Conservation (phyloP, 2,113 vertebrate genomes). For the Lethenteron camtschaticum region DNA sequence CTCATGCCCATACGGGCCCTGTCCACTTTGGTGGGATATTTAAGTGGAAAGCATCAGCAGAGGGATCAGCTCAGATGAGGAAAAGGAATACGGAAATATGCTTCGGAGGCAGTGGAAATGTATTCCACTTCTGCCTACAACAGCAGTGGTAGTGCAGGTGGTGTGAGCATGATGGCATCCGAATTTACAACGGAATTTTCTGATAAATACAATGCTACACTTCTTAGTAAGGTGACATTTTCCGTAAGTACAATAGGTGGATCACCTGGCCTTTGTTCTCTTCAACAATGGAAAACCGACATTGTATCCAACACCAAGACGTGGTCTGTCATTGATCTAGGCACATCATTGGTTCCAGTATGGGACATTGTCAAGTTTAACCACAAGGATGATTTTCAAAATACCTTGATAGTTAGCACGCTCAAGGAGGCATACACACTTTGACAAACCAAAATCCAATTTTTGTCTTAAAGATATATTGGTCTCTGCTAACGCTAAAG, state of each 20-base stretch:
- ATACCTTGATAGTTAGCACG: constrained; percentile 2
- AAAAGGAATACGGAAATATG: constrained; percentile 8
- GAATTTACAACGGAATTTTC: background rate
- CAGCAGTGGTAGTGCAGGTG: too few relatives aligned
- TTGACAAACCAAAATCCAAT: background rate
- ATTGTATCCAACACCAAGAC: constrained; percentile 17
- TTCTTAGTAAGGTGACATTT: constrained; percentile 10
- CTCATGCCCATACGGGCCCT: constrained; percentile 20
- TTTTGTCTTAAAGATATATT: too few relatives aligned
- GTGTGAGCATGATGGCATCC: constrained; percentile 9
- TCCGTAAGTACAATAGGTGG: constrained; percentile 16
- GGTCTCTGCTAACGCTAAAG: too few relatives aligned
- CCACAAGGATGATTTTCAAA: constrained; percentile 17
- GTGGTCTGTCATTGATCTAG: constrained; percentile 22
- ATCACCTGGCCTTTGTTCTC: constrained; percentile 11
- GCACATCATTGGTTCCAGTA: constrained; percentile 17
- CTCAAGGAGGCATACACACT: constrained; percentile 12
- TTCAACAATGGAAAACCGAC: constrained; percentile 18
- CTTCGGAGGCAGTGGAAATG: too few relatives aligned
- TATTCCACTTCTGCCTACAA: too few relatives aligned
- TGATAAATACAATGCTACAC: rapidly evolving
- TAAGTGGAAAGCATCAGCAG: constrained; percentile 20
- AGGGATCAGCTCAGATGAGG: constrained; percentile 14
- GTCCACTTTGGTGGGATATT: constrained; percentile 27
- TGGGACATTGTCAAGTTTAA: constrained; percentile 20